Evolutionary conservation across 1,140 invertebrate species (phyloP), one percentile per base, ranked within the genome.

Genomic region (Ostrea edulis): DNA sequence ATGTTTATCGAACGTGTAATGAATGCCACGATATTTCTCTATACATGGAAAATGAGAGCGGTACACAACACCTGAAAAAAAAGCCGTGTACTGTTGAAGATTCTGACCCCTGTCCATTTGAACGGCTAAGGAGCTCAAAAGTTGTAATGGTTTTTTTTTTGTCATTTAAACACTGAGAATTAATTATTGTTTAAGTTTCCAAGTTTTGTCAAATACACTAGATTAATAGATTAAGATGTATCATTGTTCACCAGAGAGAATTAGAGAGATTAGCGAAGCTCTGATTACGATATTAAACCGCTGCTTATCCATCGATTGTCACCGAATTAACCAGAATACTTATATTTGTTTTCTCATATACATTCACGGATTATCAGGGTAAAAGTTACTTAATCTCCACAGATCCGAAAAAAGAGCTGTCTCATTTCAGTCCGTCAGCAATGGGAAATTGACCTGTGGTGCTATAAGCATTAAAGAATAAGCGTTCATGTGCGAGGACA

Each of bases 371-470:
- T 68, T 68, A 68, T n/a, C 8, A n/a, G 65, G 65, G 8, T n/a
- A 68, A n/a, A n/a, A 68, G n/a, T n/a, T 68, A 68, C 9, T 25
- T 68, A 68, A 68, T 68, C 22, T 68, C 65, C 20, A 68, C 22
- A 68, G n/a, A 68, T 22, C 65, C 20, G 65, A 68, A 68, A 22
- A 22, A 68, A 25, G 9, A 22, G 20, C 8, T 68, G 20, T 68
- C 7, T 68, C 22, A 62, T 62, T 20, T 62, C n/a, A 14, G 12
- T n/a, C 5, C 5, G 35, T 44, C 35, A 55, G 9, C 9, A 55
- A 55, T 55, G 25, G 9, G 65, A n/a, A 29, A 9, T 22, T 68
- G 65, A 68, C 22, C 5, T 4, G n/a, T 29, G 54, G 9, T 55
- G 14, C 54, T 8, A 44, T 55, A 0, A 55, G 54, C 14, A 9